These are phyloP conservation scores for Alosa alosa DNA, from an alignment of 2,113 vertebrate genomes.

Conservation along the genomic window DNA sequence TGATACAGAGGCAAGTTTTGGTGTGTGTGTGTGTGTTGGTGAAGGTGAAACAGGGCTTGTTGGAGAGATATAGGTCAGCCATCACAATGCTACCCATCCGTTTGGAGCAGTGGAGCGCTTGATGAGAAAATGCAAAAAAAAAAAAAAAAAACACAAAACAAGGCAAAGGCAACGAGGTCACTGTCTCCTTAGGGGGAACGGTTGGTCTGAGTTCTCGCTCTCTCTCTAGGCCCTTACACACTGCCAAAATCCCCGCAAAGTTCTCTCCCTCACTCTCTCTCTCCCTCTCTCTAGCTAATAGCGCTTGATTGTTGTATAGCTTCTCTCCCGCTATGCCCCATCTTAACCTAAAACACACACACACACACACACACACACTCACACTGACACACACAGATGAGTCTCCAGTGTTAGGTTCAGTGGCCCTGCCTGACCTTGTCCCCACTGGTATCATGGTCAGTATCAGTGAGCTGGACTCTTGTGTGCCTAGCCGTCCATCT, in stretches of 20 bases:
- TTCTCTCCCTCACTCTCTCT: neutral
- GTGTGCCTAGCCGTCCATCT: no score
- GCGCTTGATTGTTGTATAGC: neutral
- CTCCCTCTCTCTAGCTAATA: neutral
- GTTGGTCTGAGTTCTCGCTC: neutral
- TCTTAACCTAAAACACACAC: neutral
- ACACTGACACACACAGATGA: neutral
- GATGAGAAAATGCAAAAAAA: neutral
- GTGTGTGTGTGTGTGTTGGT: neutral
- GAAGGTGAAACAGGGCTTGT: neutral
- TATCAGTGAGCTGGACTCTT: no score
- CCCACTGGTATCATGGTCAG: no score
- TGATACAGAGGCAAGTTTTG: neutral
- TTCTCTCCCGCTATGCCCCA: neutral
- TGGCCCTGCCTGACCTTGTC: no score
- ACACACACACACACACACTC: neutral
- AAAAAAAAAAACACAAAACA: neutral
- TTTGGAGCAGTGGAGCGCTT: constrained; percentile 4
- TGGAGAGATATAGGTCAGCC: neutral
- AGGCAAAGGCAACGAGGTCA: neutral
- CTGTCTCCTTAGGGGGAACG: neutral
- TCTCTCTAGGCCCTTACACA: no score
- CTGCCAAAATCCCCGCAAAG: no score
- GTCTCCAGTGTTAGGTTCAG: no score
- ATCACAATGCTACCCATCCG: neutral